Evolutionary conservation across 2,797 vertebrate species (phyloP).

Genomic region (Sebastes hubbsi): DNA sequence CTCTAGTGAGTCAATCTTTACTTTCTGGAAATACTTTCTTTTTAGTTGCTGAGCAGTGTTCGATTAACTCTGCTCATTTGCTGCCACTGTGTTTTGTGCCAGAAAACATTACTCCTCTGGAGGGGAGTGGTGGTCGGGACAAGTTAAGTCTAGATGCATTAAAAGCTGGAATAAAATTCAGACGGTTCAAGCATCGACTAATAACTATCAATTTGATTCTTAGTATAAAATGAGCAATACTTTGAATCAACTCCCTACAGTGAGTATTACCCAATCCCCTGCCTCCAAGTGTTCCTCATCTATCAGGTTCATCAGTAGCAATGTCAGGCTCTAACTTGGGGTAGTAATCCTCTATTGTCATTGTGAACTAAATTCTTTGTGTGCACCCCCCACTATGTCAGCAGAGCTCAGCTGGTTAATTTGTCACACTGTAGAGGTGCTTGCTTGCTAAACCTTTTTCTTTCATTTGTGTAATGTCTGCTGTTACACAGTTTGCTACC

Average conservation of each 20-base stretch:
- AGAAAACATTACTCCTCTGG: conserved; percentile 40
- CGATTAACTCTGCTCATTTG: conserved; percentile 47
- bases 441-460: conserved; percentile 57
- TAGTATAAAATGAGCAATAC: conserved; percentile 1
- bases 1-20: conserved; percentile 10
- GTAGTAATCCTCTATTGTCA: conserved; percentile 18
- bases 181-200: conserved; percentile 7
- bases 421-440: conserved; percentile 61
- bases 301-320: conserved; percentile 31
- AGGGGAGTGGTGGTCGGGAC: conserved; percentile 18
- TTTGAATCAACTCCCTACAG: background rate
- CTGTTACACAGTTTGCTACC: conserved; percentile 57
- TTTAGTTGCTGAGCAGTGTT: conserved; percentile 18
- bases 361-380: conserved; percentile 38
- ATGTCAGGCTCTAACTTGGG: conserved; percentile 15
- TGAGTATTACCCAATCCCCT: background rate
- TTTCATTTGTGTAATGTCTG: conserved; percentile 65
- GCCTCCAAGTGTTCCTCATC: conserved; percentile 14
- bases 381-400: conserved; percentile 23
- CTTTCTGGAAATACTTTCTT: conserved; percentile 11
- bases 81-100: conserved; percentile 26
- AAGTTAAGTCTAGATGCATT: conserved; percentile 22
- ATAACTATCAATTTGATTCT: conserved; percentile 7
- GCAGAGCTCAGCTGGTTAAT: conserved; percentile 62
- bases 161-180: conserved; percentile 41